Evolutionary conservation across 1,140 invertebrate genomes (phyloP).

Genomic region (Drosophila erecta): DNA sequence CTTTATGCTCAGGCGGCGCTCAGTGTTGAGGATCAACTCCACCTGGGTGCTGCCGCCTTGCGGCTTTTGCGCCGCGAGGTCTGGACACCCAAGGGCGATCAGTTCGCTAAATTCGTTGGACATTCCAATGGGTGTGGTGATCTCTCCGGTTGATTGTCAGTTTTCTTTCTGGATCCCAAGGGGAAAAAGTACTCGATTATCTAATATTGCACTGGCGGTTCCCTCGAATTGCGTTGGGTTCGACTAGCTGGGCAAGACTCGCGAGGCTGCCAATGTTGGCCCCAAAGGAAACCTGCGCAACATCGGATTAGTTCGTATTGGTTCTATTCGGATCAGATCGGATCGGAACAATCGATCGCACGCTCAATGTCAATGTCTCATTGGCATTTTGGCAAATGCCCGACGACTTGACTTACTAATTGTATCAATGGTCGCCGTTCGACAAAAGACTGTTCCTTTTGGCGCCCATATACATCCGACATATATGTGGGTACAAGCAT

Average conservation of each 20-base stretch:
- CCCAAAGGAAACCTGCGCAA: constrained; percentile 66
- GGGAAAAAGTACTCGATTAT: constrained; percentile 48
- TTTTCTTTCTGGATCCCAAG: constrained; percentile 26
- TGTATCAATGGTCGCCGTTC: constrained; percentile 48
- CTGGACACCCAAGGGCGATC: constrained; percentile 76
- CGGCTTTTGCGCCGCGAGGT: constrained; percentile 52
- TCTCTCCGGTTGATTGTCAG: constrained; percentile 9
- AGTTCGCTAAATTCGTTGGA: constrained; percentile 81
- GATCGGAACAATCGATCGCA: constrained; percentile 18
- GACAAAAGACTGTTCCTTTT: constrained; percentile 40
- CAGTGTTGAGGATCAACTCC: constrained; percentile 58
- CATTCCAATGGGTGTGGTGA: constrained; percentile 43
- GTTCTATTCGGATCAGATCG: constrained; percentile 14
- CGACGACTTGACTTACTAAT: constrained; percentile 69
- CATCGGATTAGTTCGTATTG: constrained; percentile 28
- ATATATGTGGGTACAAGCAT: constrained; percentile 10
- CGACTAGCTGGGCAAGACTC: constrained; percentile 68
- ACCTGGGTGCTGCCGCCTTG: constrained; percentile 46
- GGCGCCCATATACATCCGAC: constrained; percentile 44
- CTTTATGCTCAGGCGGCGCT: constrained; percentile 78
- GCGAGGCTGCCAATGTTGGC: constrained; percentile 60
- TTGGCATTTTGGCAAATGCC: constrained; percentile 79
- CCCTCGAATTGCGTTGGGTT: constrained; percentile 72
- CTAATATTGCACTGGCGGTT: constrained; percentile 62
- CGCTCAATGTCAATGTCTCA: constrained; percentile 80